Evolutionary conservation across 1,140 invertebrate genomes (phyloP).

Genomic region (Chymomyza costata): DNA sequence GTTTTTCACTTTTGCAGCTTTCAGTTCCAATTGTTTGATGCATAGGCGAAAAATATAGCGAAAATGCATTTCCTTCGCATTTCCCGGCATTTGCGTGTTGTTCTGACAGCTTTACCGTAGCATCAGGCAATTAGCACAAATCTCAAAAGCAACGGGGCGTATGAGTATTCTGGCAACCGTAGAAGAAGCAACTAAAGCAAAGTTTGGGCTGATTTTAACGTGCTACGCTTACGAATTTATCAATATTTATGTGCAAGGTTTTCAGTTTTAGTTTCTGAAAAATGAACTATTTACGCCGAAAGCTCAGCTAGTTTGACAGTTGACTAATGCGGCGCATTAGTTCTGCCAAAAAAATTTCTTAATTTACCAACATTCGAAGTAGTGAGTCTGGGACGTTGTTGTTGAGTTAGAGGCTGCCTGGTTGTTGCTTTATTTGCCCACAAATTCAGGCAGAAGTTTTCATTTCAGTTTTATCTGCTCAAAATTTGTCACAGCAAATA

Average conservation of each 20-base stretch:
- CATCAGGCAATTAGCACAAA: no score
- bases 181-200: no score
- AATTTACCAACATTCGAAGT: slow-evolving; percentile 62
- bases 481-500: slow-evolving; percentile 73
- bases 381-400: no score
- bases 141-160: slow-evolving; percentile 31
- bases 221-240: background rate
- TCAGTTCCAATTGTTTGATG: no score
- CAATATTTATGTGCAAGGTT: slow-evolving; percentile 10
- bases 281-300: background rate
- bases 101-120: slow-evolving; percentile 15
- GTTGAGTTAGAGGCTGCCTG: background rate
- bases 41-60: no score
- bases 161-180: slow-evolving; percentile 21
- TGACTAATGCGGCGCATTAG: slow-evolving; percentile 65
- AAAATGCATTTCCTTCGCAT: slow-evolving; percentile 35
- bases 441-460: slow-evolving; percentile 49
- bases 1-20: slow-evolving; percentile 8
- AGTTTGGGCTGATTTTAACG: no score
- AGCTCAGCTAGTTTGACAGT: slow-evolving; percentile 64
- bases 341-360: slow-evolving; percentile 68
- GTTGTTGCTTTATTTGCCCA: slow-evolving; percentile 44
- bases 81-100: slow-evolving; percentile 25
- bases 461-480: slow-evolving; percentile 59
- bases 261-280: background rate